These are phyloP conservation scores for Pelochelys cantorii DNA, from an alignment of 2,797 vertebrate genomes.

Conservation along the genomic window DNA sequence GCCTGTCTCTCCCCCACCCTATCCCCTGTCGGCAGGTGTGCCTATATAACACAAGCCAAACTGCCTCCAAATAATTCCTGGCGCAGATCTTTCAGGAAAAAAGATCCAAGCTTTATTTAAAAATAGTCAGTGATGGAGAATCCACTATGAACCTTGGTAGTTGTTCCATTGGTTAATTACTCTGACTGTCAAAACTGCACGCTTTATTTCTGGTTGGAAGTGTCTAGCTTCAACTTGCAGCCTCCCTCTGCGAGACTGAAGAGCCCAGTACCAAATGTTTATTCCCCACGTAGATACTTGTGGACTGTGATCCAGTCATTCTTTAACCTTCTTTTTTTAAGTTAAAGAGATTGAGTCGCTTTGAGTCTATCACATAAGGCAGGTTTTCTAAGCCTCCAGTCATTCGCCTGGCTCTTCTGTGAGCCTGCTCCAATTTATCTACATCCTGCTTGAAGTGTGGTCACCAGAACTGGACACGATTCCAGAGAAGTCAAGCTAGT, in stretches of 20 bases:
- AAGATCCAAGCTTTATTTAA: neutral
- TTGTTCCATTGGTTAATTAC: neutral
- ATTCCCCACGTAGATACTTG: neutral
- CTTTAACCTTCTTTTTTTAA: neutral
- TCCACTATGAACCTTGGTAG: neutral
- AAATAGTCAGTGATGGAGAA: neutral
- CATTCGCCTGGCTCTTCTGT: neutral
- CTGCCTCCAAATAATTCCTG: neutral
- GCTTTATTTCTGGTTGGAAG: neutral
- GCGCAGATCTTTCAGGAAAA: neutral
- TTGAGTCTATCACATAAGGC: neutral
- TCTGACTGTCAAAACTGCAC: neutral
- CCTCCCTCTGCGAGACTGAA: neutral
- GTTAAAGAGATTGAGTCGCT: neutral
- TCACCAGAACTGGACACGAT: neutral
- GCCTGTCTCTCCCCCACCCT: too few species aligned
- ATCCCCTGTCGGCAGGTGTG: too few species aligned
- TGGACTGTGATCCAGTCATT: neutral
- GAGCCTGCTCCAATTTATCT: neutral
- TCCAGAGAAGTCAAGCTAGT: neutral
- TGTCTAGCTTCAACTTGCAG: neutral
- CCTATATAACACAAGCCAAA: neutral
- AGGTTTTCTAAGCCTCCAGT: neutral
- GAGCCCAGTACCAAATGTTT: neutral
- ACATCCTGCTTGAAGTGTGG: neutral